phyloP scores from a whole-genome alignment of 64 coral and sea anemone species.

The Montipora capricornis region DNA sequence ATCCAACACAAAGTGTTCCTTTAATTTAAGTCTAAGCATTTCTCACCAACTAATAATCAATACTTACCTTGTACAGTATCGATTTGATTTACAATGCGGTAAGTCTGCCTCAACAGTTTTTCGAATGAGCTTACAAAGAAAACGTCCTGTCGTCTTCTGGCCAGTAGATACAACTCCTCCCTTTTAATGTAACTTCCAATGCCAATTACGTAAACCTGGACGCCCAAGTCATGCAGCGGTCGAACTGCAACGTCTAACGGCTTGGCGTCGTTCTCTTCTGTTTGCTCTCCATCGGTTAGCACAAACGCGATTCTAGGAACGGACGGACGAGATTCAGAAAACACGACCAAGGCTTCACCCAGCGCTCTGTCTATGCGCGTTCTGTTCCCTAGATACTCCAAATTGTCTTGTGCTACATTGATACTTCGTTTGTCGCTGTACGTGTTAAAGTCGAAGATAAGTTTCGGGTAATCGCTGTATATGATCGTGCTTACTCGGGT shows the following conservation, averaged over 20 bases:
- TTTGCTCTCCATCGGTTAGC: conserved; percentile 89
- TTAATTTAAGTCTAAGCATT: too few relatives aligned
- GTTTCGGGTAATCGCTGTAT: conserved; percentile 75
- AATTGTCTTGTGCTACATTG: conserved; percentile 51
- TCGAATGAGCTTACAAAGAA: conserved; percentile 85
- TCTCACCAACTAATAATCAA: neutral
- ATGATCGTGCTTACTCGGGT: conserved; percentile 81
- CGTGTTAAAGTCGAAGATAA: conserved; percentile 65
- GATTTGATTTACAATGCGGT: conserved; percentile 44
- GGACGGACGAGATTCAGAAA: conserved; percentile 64
- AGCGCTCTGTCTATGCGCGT: conserved; percentile 84
- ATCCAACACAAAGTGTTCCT: too few relatives aligned
- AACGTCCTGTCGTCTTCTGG: conserved; percentile 65
- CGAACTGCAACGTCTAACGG: conserved; percentile 58
- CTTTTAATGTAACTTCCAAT: conserved; percentile 60
- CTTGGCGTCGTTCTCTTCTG: conserved; percentile 59
- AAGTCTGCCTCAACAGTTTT: conserved; percentile 28
- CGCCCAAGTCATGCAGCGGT: conserved; percentile 74
- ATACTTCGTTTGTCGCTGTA: conserved; percentile 50
- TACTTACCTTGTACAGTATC: conserved; percentile 24
- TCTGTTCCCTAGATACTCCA: conserved; percentile 67
- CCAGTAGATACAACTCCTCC: conserved; percentile 63
- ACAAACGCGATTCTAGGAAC: conserved; percentile 85
- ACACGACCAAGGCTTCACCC: conserved; percentile 34
- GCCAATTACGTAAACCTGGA: conserved; percentile 83